Evolutionary conservation across 2,888 invertebrate species (phyloP).

Genomic region (Sarcophaga rosellei): DNA sequence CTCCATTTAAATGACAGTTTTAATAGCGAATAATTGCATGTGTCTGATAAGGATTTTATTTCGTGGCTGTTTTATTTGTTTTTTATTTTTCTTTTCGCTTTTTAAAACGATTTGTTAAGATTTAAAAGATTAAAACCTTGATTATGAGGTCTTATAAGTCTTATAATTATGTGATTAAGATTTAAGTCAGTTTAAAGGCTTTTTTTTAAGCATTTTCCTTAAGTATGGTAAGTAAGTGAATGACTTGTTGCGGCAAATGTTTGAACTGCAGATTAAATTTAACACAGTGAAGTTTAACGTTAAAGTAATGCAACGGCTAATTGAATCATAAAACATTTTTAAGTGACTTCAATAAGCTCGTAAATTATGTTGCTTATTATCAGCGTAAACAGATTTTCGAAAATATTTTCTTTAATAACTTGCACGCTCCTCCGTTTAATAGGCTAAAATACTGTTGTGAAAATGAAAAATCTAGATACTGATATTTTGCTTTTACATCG

Average conservation of each 20-base stretch:
- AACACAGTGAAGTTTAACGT: not conserved
- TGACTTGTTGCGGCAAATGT: not conserved
- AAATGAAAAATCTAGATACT: too few species aligned
- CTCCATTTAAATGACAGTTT: constrained; percentile 50
- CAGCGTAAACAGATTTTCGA: too few species aligned
- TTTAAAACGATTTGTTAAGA: constrained; percentile 64
- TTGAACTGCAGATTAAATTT: not conserved
- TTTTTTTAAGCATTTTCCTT: too few species aligned
- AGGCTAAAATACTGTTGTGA: too few species aligned
- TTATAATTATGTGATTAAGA: constrained; percentile 55
- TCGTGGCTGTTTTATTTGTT: constrained; percentile 16
- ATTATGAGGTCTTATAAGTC: constrained; percentile 51
- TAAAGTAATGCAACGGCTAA: too few species aligned
- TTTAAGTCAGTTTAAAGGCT: constrained; percentile 31
- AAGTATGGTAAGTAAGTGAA: too few species aligned
- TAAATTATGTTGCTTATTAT: too few species aligned
- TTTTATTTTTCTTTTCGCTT: constrained; percentile 4
- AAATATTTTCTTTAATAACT: too few species aligned
- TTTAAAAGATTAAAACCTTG: constrained; percentile 61
- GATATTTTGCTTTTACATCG: too few species aligned
- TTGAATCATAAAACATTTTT: too few species aligned
- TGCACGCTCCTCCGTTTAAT: too few species aligned
- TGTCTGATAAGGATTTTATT: constrained; percentile 57
- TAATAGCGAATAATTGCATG: constrained; percentile 64
- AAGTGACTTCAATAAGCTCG: too few species aligned